These are phyloP conservation scores for Cerceris rybyensis DNA, from an alignment of 2,888 invertebrate genomes.

Conservation along the genomic window DNA sequence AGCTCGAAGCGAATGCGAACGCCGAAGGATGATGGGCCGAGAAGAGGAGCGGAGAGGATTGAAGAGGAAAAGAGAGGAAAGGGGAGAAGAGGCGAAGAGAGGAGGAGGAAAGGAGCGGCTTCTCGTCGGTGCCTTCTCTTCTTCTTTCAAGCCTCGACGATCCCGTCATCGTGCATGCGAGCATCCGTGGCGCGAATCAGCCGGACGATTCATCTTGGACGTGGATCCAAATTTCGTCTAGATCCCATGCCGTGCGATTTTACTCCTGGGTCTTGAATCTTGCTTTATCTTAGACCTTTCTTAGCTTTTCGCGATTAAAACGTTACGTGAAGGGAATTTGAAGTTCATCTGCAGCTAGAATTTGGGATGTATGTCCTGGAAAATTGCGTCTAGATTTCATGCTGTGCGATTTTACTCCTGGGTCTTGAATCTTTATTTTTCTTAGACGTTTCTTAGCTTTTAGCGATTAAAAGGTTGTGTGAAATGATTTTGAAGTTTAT, in stretches of 20 bases:
- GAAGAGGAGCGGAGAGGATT: slow-evolving; percentile 13
- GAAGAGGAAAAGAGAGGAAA: neutral
- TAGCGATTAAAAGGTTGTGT: too few species aligned
- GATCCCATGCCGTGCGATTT: neutral
- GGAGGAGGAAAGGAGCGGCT: slow-evolving; percentile 17
- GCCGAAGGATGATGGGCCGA: slow-evolving; percentile 60
- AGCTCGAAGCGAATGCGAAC: slow-evolving; percentile 70
- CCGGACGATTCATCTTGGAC: slow-evolving; percentile 51
- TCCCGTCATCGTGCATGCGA: slow-evolving; percentile 73
- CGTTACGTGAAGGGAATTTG: too few species aligned
- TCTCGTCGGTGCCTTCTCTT: slow-evolving; percentile 46
- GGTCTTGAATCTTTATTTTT: too few species aligned
- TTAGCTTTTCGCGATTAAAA: too few species aligned
- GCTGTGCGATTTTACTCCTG: neutral
- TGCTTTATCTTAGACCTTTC: too few species aligned
- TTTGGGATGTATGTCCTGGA: too few species aligned
- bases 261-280: too few species aligned
- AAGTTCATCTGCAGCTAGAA: too few species aligned
- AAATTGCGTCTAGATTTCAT: slow-evolving; percentile 8
- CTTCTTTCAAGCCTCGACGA: slow-evolving; percentile 70
- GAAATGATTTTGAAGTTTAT: too few species aligned
- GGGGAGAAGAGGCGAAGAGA: slow-evolving; percentile 5
- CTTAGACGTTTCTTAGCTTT: too few species aligned
- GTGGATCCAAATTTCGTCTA: slow-evolving; percentile 15
- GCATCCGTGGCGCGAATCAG: slow-evolving; percentile 55